These are phyloP conservation scores for Phainopepla nitens DNA, from an alignment of 2,113 vertebrate species.

Conservation along the genomic window DNA sequence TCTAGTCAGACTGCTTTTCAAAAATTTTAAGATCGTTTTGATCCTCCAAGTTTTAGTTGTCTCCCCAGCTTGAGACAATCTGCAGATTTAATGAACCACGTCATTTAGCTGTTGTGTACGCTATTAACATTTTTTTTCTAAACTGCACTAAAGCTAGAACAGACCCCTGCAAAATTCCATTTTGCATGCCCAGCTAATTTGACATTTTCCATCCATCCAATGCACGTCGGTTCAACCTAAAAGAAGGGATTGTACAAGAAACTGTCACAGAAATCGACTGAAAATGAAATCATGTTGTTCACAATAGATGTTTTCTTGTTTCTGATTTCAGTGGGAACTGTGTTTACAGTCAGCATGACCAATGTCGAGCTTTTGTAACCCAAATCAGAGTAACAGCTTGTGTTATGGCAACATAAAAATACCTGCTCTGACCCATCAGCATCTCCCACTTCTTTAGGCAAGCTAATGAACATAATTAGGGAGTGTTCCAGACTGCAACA, in stretches of 20 bases:
- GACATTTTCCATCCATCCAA: neutral
- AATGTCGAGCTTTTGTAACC: neutral
- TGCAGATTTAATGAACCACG: neutral
- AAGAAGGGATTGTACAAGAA: neutral
- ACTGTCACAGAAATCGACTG: neutral
- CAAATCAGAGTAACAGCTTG: neutral
- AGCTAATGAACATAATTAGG: neutral
- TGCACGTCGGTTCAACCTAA: neutral
- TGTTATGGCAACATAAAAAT: neutral
- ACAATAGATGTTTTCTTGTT: neutral
- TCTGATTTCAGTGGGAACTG: neutral
- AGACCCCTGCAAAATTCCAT: neutral
- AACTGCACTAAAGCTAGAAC: neutral
- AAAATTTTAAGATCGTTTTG: neutral
- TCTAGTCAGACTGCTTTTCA: neutral
- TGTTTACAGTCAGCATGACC: neutral
- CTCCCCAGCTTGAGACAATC: neutral
- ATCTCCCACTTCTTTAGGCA: neutral
- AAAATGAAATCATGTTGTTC: neutral
- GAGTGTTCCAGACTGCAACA: neutral
- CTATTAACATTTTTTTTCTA: neutral
- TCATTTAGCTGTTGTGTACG: neutral
- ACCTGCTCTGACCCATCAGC: neutral
- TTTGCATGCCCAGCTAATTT: neutral
- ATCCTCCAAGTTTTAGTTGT: neutral